Evolutionary conservation across 2,113 vertebrate species (phyloP).

Genomic region (Oreochromis tanganicae): DNA sequence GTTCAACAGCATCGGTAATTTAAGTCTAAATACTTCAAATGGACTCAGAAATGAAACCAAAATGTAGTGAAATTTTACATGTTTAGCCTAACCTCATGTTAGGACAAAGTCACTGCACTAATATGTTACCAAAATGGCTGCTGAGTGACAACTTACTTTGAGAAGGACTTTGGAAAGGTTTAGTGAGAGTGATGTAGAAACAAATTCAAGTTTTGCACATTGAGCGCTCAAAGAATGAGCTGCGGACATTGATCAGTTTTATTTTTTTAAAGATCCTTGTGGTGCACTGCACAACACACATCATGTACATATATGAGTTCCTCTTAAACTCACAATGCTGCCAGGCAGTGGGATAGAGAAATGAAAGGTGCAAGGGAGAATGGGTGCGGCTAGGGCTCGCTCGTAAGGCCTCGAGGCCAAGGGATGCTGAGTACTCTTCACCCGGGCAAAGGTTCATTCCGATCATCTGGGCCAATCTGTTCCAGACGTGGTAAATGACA

Average conservation of each 20-base stretch:
- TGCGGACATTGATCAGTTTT: neutral
- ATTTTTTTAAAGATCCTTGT: neutral
- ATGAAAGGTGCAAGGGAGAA: conserved; percentile 24
- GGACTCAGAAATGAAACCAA: neutral
- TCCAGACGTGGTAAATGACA: conserved; percentile 99
- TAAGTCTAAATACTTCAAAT: neutral
- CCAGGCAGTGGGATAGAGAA: neutral
- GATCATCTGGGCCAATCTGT: conserved; percentile 95
- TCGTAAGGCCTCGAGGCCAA: conserved; percentile 59
- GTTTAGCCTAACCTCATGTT: neutral
- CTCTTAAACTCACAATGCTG: neutral
- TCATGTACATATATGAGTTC: neutral
- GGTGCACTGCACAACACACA: neutral
- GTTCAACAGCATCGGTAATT: neutral
- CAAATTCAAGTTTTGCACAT: neutral
- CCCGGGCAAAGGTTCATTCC: conserved; percentile 98
- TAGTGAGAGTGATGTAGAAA: neutral
- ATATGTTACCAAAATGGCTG: neutral
- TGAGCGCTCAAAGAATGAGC: neutral
- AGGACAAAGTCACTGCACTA: neutral
- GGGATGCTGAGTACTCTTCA: conserved; percentile 84
- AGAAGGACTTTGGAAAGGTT: neutral
- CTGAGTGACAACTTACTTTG: neutral
- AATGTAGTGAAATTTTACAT: neutral
- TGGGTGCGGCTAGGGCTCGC: conserved; percentile 5